These are phyloP conservation scores for Pipistrellus nathusii DNA, from an alignment of 2,797 vertebrate species.

Conservation along the genomic window DNA sequence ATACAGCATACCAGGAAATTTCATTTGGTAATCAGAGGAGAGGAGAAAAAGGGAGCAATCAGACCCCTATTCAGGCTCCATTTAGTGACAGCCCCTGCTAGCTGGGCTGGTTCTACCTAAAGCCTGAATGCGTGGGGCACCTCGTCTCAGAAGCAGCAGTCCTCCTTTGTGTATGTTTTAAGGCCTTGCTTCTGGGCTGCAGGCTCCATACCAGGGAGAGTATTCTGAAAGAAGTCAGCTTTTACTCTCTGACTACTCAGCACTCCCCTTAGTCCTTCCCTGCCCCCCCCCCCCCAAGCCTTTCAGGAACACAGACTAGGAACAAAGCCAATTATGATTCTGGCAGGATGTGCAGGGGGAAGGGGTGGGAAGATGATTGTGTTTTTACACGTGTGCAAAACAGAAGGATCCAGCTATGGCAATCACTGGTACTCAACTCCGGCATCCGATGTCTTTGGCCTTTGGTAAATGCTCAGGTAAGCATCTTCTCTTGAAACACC, in stretches of 20 bases:
- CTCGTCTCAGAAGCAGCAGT: neutral
- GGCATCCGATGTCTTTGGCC: neutral
- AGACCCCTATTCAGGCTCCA: constrained; percentile 89
- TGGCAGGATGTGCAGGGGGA: neutral
- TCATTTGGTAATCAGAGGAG: constrained; percentile 88
- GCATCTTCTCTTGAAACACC: neutral
- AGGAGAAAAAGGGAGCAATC: constrained; percentile 89
- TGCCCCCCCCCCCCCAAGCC: neutral
- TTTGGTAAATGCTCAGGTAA: neutral
- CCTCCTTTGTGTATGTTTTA: constrained; percentile 55
- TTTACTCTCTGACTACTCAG: constrained; percentile 16
- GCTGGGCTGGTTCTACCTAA: constrained; percentile 80
- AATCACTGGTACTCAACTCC: neutral
- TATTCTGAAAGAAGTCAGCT: neutral
- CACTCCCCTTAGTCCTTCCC: neutral
- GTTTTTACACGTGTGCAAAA: neutral
- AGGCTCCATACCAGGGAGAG: neutral
- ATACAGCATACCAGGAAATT: constrained; percentile 90
- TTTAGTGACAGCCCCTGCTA: constrained; percentile 89
- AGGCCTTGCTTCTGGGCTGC: neutral
- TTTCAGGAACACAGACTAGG: constrained; percentile 19
- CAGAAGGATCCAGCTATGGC: neutral
- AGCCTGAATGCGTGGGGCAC: constrained; percentile 79
- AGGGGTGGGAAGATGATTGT: neutral
- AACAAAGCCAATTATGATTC: constrained; percentile 12